phyloP scores from a whole-genome alignment of 2,888 invertebrate species.

The Gonocerus acuteangulatus region DNA sequence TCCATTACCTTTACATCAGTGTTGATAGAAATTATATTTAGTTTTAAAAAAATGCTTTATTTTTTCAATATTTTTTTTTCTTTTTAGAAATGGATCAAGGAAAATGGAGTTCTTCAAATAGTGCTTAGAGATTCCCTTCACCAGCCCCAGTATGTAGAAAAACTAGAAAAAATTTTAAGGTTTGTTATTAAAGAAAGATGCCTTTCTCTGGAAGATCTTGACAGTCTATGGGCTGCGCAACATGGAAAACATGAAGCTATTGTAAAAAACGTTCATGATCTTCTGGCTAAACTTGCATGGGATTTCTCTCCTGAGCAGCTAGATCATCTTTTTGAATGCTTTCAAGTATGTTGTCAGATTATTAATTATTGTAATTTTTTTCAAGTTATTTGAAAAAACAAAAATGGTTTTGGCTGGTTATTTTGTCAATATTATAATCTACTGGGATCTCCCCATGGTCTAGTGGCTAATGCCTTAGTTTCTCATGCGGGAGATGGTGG shows the following conservation, averaged over 20 bases:
- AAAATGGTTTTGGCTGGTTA: no score
- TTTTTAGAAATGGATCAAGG: conserved; percentile 84
- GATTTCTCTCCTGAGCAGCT: conserved; percentile 95
- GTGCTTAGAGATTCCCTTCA: conserved; percentile 91
- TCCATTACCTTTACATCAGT: no score
- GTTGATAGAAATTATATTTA: no score
- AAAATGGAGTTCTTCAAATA: conserved; percentile 90
- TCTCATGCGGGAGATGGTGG: no score
- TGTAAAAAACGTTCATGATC: conserved; percentile 93
- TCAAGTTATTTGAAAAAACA: no score
- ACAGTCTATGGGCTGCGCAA: conserved; percentile 95
- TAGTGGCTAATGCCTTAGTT: no score
- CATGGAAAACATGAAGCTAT: conserved; percentile 97
- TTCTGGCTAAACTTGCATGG: conserved; percentile 94
- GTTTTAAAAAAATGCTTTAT: no score
- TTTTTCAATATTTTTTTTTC: conserved; percentile 30
- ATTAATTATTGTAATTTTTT: not conserved
- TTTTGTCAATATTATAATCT: no score
- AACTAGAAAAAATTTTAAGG: conserved; percentile 91
- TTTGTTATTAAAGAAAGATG: conserved; percentile 93
- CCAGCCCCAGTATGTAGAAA: conserved; percentile 96
- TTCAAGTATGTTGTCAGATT: conserved; percentile 58
- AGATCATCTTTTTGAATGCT: conserved; percentile 94
- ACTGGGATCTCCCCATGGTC: no score
- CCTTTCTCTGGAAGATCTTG: conserved; percentile 80